These are phyloP conservation scores for Leucoraja ocellata DNA, from an alignment of 2,797 vertebrate genomes.

Conservation along the genomic window DNA sequence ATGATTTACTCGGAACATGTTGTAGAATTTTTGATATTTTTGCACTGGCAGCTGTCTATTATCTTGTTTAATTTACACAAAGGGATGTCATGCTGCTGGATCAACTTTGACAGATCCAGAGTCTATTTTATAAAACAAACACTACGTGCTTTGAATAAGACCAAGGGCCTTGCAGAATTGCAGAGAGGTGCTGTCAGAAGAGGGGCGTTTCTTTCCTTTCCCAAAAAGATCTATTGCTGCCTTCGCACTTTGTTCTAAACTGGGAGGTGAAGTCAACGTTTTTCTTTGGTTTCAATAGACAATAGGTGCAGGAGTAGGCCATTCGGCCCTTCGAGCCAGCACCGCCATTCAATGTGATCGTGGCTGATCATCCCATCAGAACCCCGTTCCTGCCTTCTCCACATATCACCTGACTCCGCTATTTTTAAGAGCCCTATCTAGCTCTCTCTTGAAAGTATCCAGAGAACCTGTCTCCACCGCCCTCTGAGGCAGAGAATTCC, in stretches of 20 bases:
- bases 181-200: background rate
- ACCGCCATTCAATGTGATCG: too few relatives aligned
- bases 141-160: constrained; percentile 5
- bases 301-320: too few relatives aligned
- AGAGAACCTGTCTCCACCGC: too few relatives aligned
- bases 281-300: too few relatives aligned
- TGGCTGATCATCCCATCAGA: too few relatives aligned
- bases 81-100: background rate
- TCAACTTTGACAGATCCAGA: constrained; percentile 14
- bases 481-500: too few relatives aligned
- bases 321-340: too few relatives aligned
- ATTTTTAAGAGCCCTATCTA: too few relatives aligned
- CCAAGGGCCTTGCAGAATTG: background rate
- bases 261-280: too few relatives aligned
- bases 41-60: constrained; percentile 1
- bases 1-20: background rate
- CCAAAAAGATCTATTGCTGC: background rate
- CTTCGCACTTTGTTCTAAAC: background rate
- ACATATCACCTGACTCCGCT: too few relatives aligned
- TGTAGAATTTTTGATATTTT: background rate
- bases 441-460: too few relatives aligned
- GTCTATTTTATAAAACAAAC: background rate
- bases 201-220: background rate
- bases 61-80: constrained; percentile 20
- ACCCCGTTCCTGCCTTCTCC: too few relatives aligned